Conservation (phyloP, 2,888 invertebrate species). For the Drosophila fungiperda region DNA sequence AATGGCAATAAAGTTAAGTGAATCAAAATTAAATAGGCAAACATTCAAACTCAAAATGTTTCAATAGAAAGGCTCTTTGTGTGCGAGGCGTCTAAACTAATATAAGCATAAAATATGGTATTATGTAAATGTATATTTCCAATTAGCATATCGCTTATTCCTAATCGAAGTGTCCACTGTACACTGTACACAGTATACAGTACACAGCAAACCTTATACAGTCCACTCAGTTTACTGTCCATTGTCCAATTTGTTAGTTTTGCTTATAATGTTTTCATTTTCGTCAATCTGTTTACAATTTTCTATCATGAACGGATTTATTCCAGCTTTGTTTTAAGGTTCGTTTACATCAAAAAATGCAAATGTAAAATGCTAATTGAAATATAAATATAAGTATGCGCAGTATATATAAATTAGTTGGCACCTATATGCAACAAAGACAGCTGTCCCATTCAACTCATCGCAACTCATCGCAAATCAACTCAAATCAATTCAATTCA, state of each 20-base stretch:
- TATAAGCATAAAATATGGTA: constrained; percentile 32
- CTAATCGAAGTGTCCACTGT: constrained; percentile 14
- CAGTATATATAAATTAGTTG: constrained; percentile 10
- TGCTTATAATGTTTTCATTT: background rate
- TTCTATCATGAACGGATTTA: constrained; percentile 24
- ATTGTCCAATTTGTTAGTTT: background rate
- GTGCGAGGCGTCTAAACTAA: constrained; percentile 50
- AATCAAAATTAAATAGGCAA: constrained; percentile 47
- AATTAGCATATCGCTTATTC: constrained; percentile 38
- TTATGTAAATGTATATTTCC: constrained; percentile 29
- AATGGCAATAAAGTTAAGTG: constrained; percentile 53
- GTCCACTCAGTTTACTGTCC: background rate
- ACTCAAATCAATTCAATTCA: background rate
- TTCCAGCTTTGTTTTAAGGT: constrained; percentile 33
- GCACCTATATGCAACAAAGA: constrained; percentile 18
- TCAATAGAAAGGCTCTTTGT: constrained; percentile 50
- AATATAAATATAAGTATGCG: constrained; percentile 11
- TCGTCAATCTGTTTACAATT: constrained; percentile 11
- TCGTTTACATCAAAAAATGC: constrained; percentile 42
- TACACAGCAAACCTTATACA: background rate
- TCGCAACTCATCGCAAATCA: background rate
- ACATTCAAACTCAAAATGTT: constrained; percentile 22
- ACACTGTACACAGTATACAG: background rate
- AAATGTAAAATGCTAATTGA: constrained; percentile 30
- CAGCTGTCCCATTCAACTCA: constrained; percentile 12